Base-by-base conservation (phyloP, 2,113 vertebrate genomes). In the Paraplagusia blochii region DNA sequence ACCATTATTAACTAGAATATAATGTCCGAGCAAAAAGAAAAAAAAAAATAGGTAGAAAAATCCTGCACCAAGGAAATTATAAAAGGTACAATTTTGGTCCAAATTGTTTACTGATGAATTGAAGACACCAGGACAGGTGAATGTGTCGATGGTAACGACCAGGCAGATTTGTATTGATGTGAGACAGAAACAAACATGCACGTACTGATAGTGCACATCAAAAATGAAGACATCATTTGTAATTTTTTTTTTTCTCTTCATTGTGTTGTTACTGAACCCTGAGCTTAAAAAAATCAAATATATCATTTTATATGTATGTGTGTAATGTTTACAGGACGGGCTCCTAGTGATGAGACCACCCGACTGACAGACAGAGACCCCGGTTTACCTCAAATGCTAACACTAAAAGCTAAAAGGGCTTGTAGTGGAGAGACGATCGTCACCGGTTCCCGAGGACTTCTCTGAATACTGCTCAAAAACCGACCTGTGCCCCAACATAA, bases 211-310 rank as follows among this genome's bases (percentile, higher is more conserved):
- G 51, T 69, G 38, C 74, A 53, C 14, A 71, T 73, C 60, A 82
- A 77, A 76, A 72, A 84, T 71, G 39, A 81, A 77, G 81, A 89
- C 84, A 88, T 88, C 84, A 86, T 88, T 76, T 81, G 62, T 39
- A 38, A 57, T 58, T 79, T 77, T 73, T 74, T 44, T 63, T 78
- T 87, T 81, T 80, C n/a, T n/a, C n/a, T n/a, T n/a, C n/a, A n/a
- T n/a, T n/a, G n/a, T n/a, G n/a, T n/a, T 80, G 66, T 81, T 63
- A 76, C 77, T 83, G 70, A 85, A 88, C 88, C 88, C 87, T 90
- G 88, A 88, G 88, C 84, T 84, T 29, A 29, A 29, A 29, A n/a
- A 88, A 88, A 83, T 79, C 36, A 81, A 85, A 85, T 74, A 73
- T 77, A 69, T 75, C 48, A 61, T 58, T 39, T 22, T 59, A 4